Conservation (phyloP, 2,888 invertebrate genomes). For the Leuctra nigra region DNA sequence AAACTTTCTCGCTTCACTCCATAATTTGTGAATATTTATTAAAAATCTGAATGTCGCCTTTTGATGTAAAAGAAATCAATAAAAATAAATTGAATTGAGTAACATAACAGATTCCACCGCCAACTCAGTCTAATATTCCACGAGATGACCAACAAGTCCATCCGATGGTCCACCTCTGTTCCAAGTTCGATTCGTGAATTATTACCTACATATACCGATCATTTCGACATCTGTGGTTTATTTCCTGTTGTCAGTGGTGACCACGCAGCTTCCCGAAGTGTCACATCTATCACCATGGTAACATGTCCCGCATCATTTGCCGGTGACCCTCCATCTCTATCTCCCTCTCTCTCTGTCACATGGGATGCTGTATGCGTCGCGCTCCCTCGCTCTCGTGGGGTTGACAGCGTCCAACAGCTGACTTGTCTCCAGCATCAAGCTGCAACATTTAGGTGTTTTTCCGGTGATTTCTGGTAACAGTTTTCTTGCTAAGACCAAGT, state of each 20-base stretch:
- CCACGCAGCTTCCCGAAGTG: neutral
- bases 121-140: too few relatives aligned
- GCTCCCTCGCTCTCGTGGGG: neutral
- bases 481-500: neutral
- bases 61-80: too few relatives aligned
- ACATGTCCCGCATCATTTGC: neutral
- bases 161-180: too few relatives aligned
- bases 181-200: too few relatives aligned
- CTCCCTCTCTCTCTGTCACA: neutral
- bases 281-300: neutral
- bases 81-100: too few relatives aligned
- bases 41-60: too few relatives aligned
- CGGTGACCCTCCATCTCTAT: neutral
- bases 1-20: too few relatives aligned
- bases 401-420: conserved; percentile 10
- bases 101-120: too few relatives aligned
- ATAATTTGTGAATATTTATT: too few relatives aligned
- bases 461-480: neutral
- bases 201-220: too few relatives aligned
- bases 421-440: neutral
- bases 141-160: too few relatives aligned
- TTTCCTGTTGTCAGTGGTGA: neutral
- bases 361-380: too few relatives aligned
- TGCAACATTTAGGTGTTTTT: conserved; percentile 6
- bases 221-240: conserved; percentile 11